These are phyloP conservation scores for Emesis russula DNA, from an alignment of 2,888 invertebrate genomes.

Conservation along the genomic window DNA sequence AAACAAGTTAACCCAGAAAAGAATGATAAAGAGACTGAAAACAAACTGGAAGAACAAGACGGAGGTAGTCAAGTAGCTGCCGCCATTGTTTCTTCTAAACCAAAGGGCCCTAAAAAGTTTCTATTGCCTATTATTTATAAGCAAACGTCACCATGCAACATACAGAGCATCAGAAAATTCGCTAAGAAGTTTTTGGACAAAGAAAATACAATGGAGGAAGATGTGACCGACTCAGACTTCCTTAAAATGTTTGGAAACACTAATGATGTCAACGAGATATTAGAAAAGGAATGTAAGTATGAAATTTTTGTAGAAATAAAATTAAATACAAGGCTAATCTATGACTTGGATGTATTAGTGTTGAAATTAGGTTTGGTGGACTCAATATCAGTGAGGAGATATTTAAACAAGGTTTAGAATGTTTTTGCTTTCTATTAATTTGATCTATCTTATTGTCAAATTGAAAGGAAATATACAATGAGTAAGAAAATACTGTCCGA, in stretches of 20 bases:
- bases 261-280: constrained; percentile 92
- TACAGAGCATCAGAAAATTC: constrained; percentile 87
- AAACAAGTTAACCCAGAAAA: constrained; percentile 64
- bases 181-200: constrained; percentile 87
- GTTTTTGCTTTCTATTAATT: too few relatives aligned
- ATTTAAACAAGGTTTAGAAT: too few relatives aligned
- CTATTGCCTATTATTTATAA: constrained; percentile 90
- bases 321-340: too few relatives aligned
- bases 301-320: background rate
- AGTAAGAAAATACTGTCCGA: too few relatives aligned
- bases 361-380: too few relatives aligned
- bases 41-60: constrained; percentile 42
- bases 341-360: too few relatives aligned
- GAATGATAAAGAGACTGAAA: constrained; percentile 69
- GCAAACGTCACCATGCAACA: constrained; percentile 83
- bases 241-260: constrained; percentile 92
- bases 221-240: constrained; percentile 87
- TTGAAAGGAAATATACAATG: too few relatives aligned
- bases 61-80: constrained; percentile 81
- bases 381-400: too few relatives aligned
- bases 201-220: constrained; percentile 40
- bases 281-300: constrained; percentile 93
- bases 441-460: too few relatives aligned
- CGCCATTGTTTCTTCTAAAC: constrained; percentile 65
- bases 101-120: constrained; percentile 90